Conservation (phyloP, 2,797 vertebrate genomes). For the Propithecus perrieri region DNA sequence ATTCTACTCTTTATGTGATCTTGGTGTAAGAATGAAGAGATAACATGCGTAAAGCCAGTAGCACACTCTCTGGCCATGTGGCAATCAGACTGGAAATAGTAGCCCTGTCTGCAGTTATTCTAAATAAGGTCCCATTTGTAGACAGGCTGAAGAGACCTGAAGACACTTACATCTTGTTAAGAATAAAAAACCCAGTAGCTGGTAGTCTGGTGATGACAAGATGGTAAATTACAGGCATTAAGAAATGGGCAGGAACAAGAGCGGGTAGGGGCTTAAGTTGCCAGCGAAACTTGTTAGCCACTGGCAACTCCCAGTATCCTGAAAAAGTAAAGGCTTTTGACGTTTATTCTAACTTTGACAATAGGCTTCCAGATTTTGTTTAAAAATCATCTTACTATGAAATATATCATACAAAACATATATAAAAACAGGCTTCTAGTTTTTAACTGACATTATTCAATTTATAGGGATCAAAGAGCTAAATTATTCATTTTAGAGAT, state of each 20-base stretch:
- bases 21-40: not conserved
- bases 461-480: not conserved
- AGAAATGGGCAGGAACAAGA: not conserved
- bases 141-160: not conserved
- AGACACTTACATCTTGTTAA: not conserved
- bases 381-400: conserved; percentile 1
- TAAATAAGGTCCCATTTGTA: not conserved
- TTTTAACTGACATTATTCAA: conserved; percentile 27
- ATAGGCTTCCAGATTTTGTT: not conserved
- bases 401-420: not conserved
- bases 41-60: not conserved
- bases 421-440: not conserved
- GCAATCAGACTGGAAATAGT: not conserved
- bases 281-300: not conserved
- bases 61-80: not conserved
- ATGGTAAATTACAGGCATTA: not conserved
- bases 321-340: not conserved
- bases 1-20: not conserved
- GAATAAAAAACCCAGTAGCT: not conserved
- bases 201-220: not conserved
- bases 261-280: not conserved
- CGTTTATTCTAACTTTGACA: not conserved
- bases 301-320: not conserved
- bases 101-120: not conserved
- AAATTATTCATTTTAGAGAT: conserved; percentile 46